Evolutionary conservation across 2,113 vertebrate species (phyloP), one percentile per base, ranked within the genome.

Genomic region (Mustelus asterias): DNA sequence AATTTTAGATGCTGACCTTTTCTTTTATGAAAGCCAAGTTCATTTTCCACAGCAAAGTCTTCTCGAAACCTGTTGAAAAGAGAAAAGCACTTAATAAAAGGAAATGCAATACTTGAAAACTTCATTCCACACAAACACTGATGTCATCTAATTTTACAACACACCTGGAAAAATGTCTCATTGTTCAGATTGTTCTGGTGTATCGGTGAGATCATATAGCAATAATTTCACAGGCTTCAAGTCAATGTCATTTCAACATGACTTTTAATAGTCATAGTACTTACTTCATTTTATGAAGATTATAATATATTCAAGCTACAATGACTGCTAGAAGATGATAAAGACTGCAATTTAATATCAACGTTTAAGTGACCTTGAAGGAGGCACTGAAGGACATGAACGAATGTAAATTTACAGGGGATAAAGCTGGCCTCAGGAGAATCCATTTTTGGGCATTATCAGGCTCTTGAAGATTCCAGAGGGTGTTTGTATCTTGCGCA

Each of bases 41-140:
- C 97, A 97, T 96, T 96, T 92, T 97, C 97, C 78, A 96, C 96
- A 86, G 96, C 96, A 95, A 97, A 96, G 96, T 97, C 97, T 92
- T 97, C 97, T 96, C 97, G 97, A 97, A 97, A 98, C 97, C 98
- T 98, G 86, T 94, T 96, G 96, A n/a, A 96, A 86, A 67, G 78
- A 88, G 95, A 14, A 96, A 48, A 96, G 70, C 26, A 95, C 96
- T 20, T 41, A 96, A 96, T 85, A 96, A 94, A 96, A 41, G 65
- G 33, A 90, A 83, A 83, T 83, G 37, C 26, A 63, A 16, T 86
- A 8, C 29, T 60, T 90, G 33, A 60, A 90, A 90, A 60, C 10
- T 24, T 20, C 58, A 94, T 20, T 95, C 24, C 44, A 54, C 37
- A 70, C n/a, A 3, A 44, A 70, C 65, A 94, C 29, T 70, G 67